These are phyloP conservation scores for Molossus alvarezi DNA, from an alignment of 2,797 vertebrate species.

Conservation along the genomic window DNA sequence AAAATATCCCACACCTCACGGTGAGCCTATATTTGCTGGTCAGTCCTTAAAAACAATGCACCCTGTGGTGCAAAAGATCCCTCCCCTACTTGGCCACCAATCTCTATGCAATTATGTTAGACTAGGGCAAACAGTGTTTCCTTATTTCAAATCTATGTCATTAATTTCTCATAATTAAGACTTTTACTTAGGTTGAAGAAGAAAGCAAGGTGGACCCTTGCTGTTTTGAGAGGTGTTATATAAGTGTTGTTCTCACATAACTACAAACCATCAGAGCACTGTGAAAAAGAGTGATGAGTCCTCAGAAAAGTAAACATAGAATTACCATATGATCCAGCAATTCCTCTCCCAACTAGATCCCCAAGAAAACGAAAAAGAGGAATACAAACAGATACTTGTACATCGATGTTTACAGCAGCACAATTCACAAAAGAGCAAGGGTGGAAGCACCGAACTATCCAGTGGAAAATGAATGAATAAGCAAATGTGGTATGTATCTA, in stretches of 20 bases:
- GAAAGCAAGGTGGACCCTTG: neutral
- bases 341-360: neutral
- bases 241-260: neutral
- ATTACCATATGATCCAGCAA: neutral
- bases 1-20: neutral
- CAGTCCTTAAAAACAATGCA: neutral
- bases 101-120: conserved; percentile 3
- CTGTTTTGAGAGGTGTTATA: neutral
- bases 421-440: neutral
- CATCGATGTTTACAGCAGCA: neutral
- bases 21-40: neutral
- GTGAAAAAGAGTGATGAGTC: neutral
- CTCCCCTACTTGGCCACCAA: neutral
- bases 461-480: neutral
- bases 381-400: neutral
- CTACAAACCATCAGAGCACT: neutral
- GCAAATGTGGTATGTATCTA: neutral
- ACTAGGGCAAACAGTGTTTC: neutral
- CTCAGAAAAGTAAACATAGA: neutral
- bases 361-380: neutral
- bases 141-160: conserved; percentile 55
- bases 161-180: conserved; percentile 61
- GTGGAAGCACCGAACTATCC: neutral
- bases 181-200: conserved; percentile 37
- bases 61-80: neutral